These are phyloP conservation scores for Stenchaetothrips biformis DNA, from an alignment of 2,888 invertebrate genomes.

Conservation along the genomic window DNA sequence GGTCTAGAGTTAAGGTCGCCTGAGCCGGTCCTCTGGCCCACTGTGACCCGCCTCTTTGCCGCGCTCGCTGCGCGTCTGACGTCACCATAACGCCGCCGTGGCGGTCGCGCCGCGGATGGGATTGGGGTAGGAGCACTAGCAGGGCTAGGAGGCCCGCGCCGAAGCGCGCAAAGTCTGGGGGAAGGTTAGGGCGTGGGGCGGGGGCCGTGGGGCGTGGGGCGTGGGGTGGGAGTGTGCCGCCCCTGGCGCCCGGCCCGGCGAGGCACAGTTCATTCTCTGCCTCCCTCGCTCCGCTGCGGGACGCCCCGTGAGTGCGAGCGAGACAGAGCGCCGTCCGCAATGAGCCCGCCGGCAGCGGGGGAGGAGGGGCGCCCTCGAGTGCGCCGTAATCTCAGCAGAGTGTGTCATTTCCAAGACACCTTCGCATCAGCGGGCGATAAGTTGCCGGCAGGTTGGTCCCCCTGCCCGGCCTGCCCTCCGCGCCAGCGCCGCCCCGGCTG, in stretches of 20 bases:
- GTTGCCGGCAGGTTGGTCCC: background rate
- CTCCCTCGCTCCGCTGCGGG: background rate
- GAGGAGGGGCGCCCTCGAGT: background rate
- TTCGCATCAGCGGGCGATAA: conserved; percentile 19
- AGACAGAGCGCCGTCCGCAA: background rate
- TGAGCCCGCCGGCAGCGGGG: background rate
- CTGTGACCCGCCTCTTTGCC: no score
- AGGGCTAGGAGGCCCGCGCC: no score
- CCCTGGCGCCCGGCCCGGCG: background rate
- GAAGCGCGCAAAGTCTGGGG: no score
- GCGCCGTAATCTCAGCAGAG: background rate
- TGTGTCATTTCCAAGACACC: conserved; percentile 23
- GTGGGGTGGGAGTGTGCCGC: background rate
- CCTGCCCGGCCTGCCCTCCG: background rate
- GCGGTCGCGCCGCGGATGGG: no score
- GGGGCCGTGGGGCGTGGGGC: no score
- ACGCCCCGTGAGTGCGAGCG: background rate
- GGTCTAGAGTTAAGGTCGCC: no score
- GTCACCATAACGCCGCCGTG: no score
- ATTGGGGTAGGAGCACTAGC: no score
- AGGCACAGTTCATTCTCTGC: background rate
- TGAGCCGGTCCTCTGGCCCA: no score
- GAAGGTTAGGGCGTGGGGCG: no score
- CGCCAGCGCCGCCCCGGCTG: background rate
- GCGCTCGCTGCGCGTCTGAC: no score